Evolutionary conservation across 2,113 vertebrate genomes (phyloP).

Genomic region (Serinus canaria): DNA sequence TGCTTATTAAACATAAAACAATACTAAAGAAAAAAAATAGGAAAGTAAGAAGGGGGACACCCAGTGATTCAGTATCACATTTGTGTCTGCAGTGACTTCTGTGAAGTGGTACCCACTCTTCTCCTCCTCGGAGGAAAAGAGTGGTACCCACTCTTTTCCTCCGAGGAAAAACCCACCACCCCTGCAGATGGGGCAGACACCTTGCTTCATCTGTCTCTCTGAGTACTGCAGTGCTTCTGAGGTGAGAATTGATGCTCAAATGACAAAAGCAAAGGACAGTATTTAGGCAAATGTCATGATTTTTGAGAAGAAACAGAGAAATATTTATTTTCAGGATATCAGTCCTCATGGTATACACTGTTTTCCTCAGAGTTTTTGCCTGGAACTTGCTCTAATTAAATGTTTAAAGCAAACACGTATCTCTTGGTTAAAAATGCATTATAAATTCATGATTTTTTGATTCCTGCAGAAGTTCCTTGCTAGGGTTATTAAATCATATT

Average conservation of each 20-base stretch:
- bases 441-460: not conserved
- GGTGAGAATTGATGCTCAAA: not conserved
- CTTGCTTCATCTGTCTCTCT: not conserved
- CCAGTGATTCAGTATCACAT: not conserved
- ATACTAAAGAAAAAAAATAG: not conserved
- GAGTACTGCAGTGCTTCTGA: not conserved
- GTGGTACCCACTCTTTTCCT: not conserved
- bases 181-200: not conserved
- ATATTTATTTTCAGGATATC: not conserved
- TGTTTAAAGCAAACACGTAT: not conserved
- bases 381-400: not conserved
- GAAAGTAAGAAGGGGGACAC: not conserved
- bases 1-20: not conserved
- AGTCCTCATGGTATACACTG: fast-evolving
- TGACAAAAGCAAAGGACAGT: not conserved
- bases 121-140: not conserved
- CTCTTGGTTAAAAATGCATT: not conserved
- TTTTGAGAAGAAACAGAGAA: not conserved
- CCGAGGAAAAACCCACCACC: not conserved
- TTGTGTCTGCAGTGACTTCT: not conserved
- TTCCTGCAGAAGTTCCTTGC: not conserved
- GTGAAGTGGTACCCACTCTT: not conserved
- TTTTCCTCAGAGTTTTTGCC: not conserved
- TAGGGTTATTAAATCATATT: not conserved
- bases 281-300: not conserved